These are phyloP conservation scores for Lasius fuliginosus DNA, from an alignment of 2,888 invertebrate species.

Conservation along the genomic window DNA sequence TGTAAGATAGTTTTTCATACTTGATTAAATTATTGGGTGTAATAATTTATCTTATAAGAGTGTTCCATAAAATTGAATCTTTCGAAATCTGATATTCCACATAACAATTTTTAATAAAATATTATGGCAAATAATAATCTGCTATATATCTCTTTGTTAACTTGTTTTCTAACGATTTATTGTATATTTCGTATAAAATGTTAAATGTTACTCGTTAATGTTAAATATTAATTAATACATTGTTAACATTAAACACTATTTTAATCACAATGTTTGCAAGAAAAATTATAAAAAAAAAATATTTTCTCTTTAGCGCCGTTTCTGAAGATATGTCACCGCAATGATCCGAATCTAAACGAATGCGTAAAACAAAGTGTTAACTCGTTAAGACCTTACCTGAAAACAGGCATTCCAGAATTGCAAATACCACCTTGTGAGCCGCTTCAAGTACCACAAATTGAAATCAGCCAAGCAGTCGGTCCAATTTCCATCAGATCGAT, in stretches of 20 bases:
- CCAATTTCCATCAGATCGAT: slow-evolving; percentile 91
- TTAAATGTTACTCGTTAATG: not conserved
- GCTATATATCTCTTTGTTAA: not conserved
- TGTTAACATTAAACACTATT: not conserved
- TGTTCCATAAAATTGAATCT: not conserved
- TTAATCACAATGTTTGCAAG: not conserved
- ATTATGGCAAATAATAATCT: not conserved
- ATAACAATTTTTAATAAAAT: not conserved
- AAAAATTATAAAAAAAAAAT: not conserved
- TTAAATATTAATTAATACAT: not conserved
- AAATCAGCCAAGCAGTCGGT: slow-evolving; percentile 90
- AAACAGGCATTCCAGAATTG: slow-evolving; percentile 90
- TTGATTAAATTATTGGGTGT: not conserved
- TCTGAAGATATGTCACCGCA: slow-evolving; percentile 90
- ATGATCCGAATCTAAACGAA: slow-evolving; percentile 88
- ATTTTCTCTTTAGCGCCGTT: slow-evolving; percentile 88
- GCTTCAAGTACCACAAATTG: slow-evolving; percentile 89
- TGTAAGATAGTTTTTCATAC: not conserved
- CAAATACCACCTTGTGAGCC: slow-evolving; percentile 91
- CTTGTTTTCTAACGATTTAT: not conserved
- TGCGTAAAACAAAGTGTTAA: slow-evolving; percentile 90
- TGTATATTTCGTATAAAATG: not conserved
- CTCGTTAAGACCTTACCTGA: slow-evolving; percentile 88
- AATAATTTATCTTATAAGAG: not conserved
- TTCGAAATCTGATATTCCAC: not conserved